Conservation (phyloP, 2,797 vertebrate species). For the Pseudochirops cupreus region DNA sequence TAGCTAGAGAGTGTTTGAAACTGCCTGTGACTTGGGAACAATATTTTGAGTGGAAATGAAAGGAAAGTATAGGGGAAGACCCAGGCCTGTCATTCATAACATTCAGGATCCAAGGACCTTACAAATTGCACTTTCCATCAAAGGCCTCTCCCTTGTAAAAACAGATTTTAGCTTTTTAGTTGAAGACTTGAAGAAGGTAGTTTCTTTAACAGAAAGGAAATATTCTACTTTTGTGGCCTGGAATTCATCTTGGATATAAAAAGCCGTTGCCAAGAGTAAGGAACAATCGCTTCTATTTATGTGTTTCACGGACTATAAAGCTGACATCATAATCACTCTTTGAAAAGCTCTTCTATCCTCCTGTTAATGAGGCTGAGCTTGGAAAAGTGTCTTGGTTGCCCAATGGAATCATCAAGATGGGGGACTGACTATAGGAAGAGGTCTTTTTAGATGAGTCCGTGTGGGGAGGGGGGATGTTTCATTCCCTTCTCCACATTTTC, state of each 20-base stretch:
- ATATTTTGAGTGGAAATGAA: conserved; percentile 1
- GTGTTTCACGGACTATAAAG: conserved; percentile 83
- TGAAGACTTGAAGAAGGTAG: conserved; percentile 64
- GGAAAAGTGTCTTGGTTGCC: conserved; percentile 63
- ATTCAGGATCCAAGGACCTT: conserved; percentile 51
- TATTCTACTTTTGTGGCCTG: conserved; percentile 83
- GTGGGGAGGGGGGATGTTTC: background rate
- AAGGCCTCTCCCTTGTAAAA: conserved; percentile 70
- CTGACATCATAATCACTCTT: conserved; percentile 79
- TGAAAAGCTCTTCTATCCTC: conserved; percentile 81
- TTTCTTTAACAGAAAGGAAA: conserved; percentile 75
- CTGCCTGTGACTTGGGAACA: conserved; percentile 32
- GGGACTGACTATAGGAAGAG: conserved; percentile 11
- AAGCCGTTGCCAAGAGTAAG: conserved; percentile 83
- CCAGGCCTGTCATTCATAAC: conserved; percentile 24
- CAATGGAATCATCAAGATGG: background rate
- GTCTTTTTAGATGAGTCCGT: conserved; percentile 6
- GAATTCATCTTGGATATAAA: conserved; percentile 85
- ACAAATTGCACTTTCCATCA: conserved; percentile 60
- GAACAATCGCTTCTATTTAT: conserved; percentile 89
- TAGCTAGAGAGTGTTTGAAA: conserved; percentile 6
- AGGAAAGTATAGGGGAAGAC: conserved; percentile 4
- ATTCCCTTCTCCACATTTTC: background rate
- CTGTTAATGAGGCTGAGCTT: conserved; percentile 77
- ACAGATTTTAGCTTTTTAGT: conserved; percentile 52